Evolutionary conservation across 2,888 invertebrate species (phyloP).

Genomic region (Euplexia lucipara): DNA sequence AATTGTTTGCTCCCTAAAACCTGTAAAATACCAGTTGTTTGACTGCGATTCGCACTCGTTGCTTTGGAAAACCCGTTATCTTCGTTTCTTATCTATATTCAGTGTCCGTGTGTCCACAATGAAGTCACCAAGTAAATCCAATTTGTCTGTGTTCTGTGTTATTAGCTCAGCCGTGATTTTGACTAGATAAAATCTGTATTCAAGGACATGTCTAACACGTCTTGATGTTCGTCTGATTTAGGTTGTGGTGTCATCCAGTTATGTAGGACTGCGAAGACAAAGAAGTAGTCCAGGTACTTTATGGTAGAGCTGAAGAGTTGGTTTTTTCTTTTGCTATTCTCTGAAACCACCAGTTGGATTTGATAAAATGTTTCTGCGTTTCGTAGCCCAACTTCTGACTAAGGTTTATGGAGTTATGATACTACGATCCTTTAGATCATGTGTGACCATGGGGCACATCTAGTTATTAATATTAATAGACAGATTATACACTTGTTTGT

Average conservation of each 20-base stretch:
- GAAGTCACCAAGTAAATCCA: slow-evolving; percentile 76
- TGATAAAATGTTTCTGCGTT: too few relatives aligned
- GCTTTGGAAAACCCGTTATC: slow-evolving; percentile 53
- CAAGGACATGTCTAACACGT: slow-evolving; percentile 44
- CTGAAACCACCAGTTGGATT: too few relatives aligned
- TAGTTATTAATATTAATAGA: slow-evolving; percentile 6
- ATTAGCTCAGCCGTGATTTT: slow-evolving; percentile 62
- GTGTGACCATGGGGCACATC: too few relatives aligned
- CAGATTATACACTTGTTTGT: slow-evolving; percentile 14
- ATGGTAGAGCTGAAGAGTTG: too few relatives aligned
- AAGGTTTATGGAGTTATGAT: too few relatives aligned
- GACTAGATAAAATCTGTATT: slow-evolving; percentile 40
- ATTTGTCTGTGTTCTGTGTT: slow-evolving; percentile 64
- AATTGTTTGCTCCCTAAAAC: slow-evolving; percentile 68
- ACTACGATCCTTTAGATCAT: too few relatives aligned
- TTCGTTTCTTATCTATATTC: slow-evolving; percentile 60
- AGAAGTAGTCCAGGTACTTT: too few relatives aligned
- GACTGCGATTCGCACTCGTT: slow-evolving; percentile 20
- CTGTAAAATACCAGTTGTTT: slow-evolving; percentile 46
- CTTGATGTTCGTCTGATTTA: slow-evolving; percentile 15
- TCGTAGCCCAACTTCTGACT: too few relatives aligned
- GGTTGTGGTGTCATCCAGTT: slow-evolving; percentile 38
- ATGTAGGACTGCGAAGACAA: slow-evolving; percentile 6
- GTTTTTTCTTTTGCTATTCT: too few relatives aligned
- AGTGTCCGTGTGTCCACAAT: slow-evolving; percentile 73